phyloP scores from a whole-genome alignment of 2,888 invertebrate genomes.

The Drosophila helvetica region DNA sequence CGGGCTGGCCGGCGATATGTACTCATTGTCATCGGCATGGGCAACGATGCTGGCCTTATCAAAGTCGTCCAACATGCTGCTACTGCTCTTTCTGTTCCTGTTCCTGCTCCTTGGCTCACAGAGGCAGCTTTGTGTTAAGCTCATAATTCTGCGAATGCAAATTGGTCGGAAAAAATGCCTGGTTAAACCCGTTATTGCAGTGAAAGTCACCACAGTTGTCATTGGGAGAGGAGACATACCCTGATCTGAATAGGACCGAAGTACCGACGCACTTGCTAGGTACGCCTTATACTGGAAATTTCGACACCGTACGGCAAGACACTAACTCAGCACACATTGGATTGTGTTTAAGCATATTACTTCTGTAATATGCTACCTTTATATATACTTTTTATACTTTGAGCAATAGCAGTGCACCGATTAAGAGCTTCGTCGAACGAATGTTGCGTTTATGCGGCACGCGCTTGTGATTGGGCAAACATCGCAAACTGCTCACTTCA shows the following conservation, averaged over 20 bases:
- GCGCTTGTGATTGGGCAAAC: slow-evolving; percentile 20
- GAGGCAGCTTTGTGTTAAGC: slow-evolving; percentile 27
- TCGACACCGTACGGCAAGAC: slow-evolving; percentile 23
- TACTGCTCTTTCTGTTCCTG: slow-evolving; percentile 18
- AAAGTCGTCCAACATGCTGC: slow-evolving; percentile 28
- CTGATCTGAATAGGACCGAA: slow-evolving; percentile 7
- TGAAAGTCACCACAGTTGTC: slow-evolving; percentile 26
- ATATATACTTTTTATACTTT: slow-evolving; percentile 29
- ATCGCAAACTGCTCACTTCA: slow-evolving; percentile 26
- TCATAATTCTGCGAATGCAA: slow-evolving; percentile 16
- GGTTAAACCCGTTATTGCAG: slow-evolving; percentile 34
- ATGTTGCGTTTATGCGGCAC: slow-evolving; percentile 32
- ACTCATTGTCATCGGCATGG: slow-evolving; percentile 37
- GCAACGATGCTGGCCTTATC: slow-evolving; percentile 42
- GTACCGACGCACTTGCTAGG: slow-evolving; percentile 5
- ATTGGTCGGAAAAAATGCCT: slow-evolving; percentile 8
- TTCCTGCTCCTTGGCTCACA: slow-evolving; percentile 16
- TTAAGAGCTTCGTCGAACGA: slow-evolving; percentile 42
- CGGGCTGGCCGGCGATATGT: slow-evolving; percentile 2
- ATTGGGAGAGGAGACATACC: slow-evolving; percentile 23
- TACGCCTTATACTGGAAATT: slow-evolving; percentile 27
- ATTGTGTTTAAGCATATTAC: slow-evolving; percentile 35
- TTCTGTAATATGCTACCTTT: slow-evolving; percentile 40
- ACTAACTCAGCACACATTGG: slow-evolving; percentile 30
- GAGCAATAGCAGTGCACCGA: slow-evolving; percentile 43